Conservation (phyloP, 2,888 invertebrate species). For the Monopis laevigella region DNA sequence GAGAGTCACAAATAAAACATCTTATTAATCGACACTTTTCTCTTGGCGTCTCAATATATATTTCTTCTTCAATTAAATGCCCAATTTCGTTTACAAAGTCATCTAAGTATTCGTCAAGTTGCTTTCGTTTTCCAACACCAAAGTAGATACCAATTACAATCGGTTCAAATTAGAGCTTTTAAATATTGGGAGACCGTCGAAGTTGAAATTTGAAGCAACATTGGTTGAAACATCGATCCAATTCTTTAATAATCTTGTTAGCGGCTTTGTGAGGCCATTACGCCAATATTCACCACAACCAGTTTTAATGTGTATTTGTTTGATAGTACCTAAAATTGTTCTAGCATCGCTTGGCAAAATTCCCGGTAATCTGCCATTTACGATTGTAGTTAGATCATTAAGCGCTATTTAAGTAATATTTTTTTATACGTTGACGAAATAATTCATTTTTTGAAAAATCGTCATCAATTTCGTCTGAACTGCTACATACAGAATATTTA, state of each 20-base stretch:
- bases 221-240: constrained; percentile 9
- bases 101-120: constrained; percentile 4
- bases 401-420: constrained; percentile 12
- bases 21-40: constrained; percentile 5
- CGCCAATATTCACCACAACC: constrained; percentile 2
- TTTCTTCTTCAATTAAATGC: constrained; percentile 6
- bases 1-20: constrained; percentile 16
- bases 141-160: constrained; percentile 12
- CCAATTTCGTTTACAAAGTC: constrained; percentile 5
- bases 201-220: constrained; percentile 5
- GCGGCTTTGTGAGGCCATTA: constrained; percentile 8
- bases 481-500: not conserved
- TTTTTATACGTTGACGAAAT: constrained; percentile 9
- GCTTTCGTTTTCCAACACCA: constrained; percentile 8
- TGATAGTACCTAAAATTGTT: constrained; percentile 10
- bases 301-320: constrained; percentile 7
- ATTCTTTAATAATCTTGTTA: constrained; percentile 3
- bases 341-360: constrained; percentile 12
- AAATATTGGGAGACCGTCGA: constrained; percentile 8
- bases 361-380: constrained; percentile 8
- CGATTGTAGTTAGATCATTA: constrained; percentile 9
- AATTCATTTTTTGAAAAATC: constrained; percentile 10
- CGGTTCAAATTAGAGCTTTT: constrained; percentile 6
- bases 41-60: constrained; percentile 2
- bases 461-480: not conserved